These are phyloP conservation scores for Semicossyphus pulcher DNA, from an alignment of 2,113 vertebrate species.

Conservation along the genomic window DNA sequence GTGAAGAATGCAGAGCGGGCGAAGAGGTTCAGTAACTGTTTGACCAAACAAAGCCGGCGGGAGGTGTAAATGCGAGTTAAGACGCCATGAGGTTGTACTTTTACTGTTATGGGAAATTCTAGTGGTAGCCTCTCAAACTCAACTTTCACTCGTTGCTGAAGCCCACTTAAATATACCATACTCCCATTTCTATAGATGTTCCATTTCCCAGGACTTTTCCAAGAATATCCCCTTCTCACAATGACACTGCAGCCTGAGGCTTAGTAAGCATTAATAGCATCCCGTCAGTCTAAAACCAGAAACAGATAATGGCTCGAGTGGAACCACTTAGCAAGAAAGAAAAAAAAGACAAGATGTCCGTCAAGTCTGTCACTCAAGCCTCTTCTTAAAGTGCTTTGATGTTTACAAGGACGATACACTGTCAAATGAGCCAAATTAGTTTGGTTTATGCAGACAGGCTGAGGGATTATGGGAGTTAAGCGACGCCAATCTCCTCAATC, in stretches of 20 bases:
- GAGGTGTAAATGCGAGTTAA: not conserved
- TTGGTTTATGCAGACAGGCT: constrained; percentile 43
- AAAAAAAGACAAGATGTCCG: constrained; percentile 11
- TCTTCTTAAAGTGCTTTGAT: constrained; percentile 38
- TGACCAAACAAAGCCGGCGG: not conserved
- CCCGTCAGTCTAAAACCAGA: constrained; percentile 22
- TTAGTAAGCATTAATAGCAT: constrained; percentile 38
- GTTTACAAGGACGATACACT: constrained; percentile 42
- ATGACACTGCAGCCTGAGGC: constrained; percentile 19
- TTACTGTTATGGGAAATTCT: rapidly evolving
- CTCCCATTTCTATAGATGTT: constrained; percentile 4
- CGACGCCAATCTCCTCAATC: constrained; percentile 39
- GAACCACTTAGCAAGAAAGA: not conserved
- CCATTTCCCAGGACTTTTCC: not conserved
- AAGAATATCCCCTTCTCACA: constrained; percentile 24
- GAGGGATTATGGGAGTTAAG: constrained; percentile 65
- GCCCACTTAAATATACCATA: not conserved
- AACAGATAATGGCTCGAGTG: constrained; percentile 17
- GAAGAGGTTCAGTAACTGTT: not conserved
- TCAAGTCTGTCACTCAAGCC: constrained; percentile 38
- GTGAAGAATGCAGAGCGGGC: constrained; percentile 16
- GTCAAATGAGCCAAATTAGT: constrained; percentile 63
- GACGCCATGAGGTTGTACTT: not conserved
- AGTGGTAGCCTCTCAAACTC: not conserved
- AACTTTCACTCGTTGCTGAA: constrained; percentile 6